Evolutionary conservation across 1,140 invertebrate genomes (phyloP).

Genomic region (Bradynema listronoti): DNA sequence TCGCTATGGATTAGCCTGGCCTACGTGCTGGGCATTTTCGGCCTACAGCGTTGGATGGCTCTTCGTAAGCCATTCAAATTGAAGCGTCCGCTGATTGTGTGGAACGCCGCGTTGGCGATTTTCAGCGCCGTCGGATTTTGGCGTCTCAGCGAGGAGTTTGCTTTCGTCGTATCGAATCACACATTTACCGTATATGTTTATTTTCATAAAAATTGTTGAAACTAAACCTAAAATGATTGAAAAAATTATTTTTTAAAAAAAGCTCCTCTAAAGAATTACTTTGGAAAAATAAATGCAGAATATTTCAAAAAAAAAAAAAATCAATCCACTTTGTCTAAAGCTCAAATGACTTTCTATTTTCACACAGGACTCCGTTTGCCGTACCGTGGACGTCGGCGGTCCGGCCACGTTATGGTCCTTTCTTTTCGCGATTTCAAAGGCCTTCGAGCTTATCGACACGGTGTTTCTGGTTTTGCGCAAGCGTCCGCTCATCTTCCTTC

Average conservation of each 20-base stretch:
- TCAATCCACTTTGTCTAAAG: too few relatives aligned
- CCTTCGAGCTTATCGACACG: constrained; percentile 41
- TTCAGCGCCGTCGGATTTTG: constrained; percentile 86
- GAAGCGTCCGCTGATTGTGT: constrained; percentile 72
- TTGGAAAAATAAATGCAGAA: too few relatives aligned
- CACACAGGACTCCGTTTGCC: constrained; percentile 30
- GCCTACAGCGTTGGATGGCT: constrained; percentile 66
- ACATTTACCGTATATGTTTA: constrained; percentile 63
- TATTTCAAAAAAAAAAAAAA: too few relatives aligned
- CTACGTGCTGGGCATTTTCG: constrained; percentile 13
- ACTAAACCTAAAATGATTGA: background rate
- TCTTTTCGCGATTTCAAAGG: constrained; percentile 34
- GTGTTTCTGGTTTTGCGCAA: constrained; percentile 42
- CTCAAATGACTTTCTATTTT: too few relatives aligned
- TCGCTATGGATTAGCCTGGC: constrained; percentile 19
- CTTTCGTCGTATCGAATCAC: constrained; percentile 29
- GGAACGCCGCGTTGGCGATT: constrained; percentile 81
- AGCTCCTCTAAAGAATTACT: too few relatives aligned
- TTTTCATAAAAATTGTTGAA: constrained; percentile 45
- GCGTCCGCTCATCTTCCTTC: constrained; percentile 40
- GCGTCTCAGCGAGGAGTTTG: constrained; percentile 69
- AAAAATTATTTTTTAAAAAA: too few relatives aligned
- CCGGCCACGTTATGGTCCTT: constrained; percentile 35
- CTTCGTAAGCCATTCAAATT: constrained; percentile 77
- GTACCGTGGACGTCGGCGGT: too few relatives aligned